These are phyloP conservation scores for Penelope pileata DNA, from an alignment of 2,113 vertebrate genomes.

Conservation along the genomic window DNA sequence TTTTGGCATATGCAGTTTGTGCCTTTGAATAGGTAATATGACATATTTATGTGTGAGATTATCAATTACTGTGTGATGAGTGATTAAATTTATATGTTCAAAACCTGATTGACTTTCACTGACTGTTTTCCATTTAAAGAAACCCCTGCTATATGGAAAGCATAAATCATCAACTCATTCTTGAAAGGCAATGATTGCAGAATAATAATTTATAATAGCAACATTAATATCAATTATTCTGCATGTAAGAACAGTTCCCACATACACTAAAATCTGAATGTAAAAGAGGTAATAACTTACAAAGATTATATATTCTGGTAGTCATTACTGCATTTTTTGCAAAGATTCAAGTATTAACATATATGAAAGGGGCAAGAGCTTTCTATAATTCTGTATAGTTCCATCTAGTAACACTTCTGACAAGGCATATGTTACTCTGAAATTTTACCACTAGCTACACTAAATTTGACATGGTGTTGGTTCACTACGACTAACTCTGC, in stretches of 20 bases:
- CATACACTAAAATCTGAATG: background rate
- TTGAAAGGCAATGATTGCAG: constrained; percentile 34
- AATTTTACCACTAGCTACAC: background rate
- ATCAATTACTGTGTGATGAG: constrained; percentile 44
- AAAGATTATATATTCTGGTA: background rate
- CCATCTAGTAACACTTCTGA: background rate
- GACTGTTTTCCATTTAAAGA: constrained; percentile 35
- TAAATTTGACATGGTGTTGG: background rate
- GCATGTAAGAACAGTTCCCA: background rate
- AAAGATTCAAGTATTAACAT: background rate
- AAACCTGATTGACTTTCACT: constrained; percentile 39
- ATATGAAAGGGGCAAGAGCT: background rate
- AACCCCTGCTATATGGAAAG: background rate
- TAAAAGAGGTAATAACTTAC: background rate
- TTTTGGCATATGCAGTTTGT: background rate
- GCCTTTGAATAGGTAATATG: constrained; percentile 1
- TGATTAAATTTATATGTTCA: constrained; percentile 46
- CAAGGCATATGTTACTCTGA: background rate
- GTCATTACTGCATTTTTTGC: background rate
- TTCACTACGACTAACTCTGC: background rate
- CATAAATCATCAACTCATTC: constrained; percentile 32
- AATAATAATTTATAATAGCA: constrained; percentile 55
- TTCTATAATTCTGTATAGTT: background rate
- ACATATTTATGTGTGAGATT: constrained; percentile 49
- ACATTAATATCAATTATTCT: constrained; percentile 50